Conservation (phyloP, 2,113 vertebrate species). For the Cyanocitta stelleri region DNA sequence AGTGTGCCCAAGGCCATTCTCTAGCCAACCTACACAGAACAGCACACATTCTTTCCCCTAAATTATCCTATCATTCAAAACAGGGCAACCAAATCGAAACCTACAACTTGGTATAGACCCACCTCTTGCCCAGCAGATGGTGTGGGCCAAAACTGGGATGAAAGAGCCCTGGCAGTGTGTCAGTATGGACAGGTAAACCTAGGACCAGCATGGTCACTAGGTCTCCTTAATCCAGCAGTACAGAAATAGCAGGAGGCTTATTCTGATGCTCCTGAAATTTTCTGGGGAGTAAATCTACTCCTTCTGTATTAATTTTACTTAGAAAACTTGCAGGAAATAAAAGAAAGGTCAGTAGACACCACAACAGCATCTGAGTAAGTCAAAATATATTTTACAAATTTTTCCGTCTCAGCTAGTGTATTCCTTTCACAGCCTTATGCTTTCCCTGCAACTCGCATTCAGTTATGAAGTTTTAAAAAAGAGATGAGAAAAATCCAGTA, state of each 20-base stretch:
- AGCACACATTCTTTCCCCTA: neutral
- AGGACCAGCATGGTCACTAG: accelerated
- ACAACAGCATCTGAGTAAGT: neutral
- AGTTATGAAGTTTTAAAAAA: neutral
- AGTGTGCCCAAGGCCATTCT: neutral
- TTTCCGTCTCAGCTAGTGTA: neutral
- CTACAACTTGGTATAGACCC: neutral
- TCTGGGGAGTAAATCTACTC: neutral
- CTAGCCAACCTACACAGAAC: neutral
- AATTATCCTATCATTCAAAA: neutral
- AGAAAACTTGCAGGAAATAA: neutral
- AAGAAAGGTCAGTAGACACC: neutral
- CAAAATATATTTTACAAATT: neutral
- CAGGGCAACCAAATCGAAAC: neutral
- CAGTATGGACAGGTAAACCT: neutral
- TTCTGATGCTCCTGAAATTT: neutral
- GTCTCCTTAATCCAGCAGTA: neutral
- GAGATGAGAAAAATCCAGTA: neutral
- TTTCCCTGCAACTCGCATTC: neutral
- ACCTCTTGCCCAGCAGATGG: accelerated
- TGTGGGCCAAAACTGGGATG: neutral
- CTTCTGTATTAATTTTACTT: neutral
- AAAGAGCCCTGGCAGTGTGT: neutral
- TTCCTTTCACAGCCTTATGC: neutral
- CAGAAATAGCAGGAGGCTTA: neutral